Conservation (phyloP, 2,113 vertebrate genomes). For the Papio anubis region DNA sequence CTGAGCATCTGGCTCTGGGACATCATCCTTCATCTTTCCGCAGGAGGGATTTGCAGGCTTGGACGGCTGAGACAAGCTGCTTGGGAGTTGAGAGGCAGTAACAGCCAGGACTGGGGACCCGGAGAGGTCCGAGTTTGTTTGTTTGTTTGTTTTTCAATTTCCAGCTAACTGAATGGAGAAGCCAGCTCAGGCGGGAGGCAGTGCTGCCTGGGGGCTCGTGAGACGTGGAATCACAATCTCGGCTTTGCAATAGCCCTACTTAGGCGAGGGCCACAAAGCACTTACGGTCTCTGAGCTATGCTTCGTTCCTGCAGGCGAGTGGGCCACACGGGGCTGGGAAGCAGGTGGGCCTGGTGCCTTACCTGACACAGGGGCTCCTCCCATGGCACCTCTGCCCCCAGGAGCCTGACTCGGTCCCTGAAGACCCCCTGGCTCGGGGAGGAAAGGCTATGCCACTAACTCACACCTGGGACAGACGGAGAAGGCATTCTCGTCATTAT, state of each 20-base stretch:
- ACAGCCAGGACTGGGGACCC: fast-evolving
- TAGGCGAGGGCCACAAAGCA: fast-evolving
- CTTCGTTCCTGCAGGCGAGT: fast-evolving
- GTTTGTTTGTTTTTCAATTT: background rate
- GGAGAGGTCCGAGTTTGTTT: background rate
- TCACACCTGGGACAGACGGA: background rate
- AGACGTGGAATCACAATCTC: background rate
- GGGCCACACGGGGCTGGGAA: fast-evolving
- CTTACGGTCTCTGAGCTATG: background rate
- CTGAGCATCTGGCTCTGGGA: fast-evolving
- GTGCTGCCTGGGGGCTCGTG: fast-evolving
- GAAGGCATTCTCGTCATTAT: fast-evolving
- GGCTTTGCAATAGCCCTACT: background rate
- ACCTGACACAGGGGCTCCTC: fast-evolving
- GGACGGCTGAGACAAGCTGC: fast-evolving
- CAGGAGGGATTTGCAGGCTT: fast-evolving
- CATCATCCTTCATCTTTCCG: fast-evolving
- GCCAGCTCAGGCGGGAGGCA: background rate
- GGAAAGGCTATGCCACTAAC: background rate
- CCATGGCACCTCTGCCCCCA: fast-evolving
- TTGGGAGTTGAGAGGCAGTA: background rate
- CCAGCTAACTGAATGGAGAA: background rate
- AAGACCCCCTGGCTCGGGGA: fast-evolving
- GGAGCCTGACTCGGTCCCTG: background rate
- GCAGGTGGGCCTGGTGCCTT: no score